Evolutionary conservation across 2,797 vertebrate species (phyloP).

Genomic region (Gadopsis bispinosus): DNA sequence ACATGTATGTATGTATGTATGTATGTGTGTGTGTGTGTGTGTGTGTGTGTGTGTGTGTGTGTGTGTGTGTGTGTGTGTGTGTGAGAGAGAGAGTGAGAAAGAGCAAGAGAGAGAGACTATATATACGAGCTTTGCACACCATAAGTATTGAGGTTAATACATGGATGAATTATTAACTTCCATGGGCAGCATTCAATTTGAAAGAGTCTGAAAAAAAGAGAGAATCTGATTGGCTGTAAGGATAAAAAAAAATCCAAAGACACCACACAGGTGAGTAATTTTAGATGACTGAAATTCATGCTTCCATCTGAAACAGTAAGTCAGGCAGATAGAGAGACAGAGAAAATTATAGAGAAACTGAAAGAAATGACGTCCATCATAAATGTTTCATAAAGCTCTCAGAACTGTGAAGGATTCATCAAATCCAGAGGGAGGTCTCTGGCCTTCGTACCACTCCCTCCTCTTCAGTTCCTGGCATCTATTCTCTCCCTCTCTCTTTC

Average conservation of each 20-base stretch:
- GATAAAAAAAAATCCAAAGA: conserved; percentile 32
- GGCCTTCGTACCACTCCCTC: conserved; percentile 55
- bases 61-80: conserved; percentile 14
- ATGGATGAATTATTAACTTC: conserved; percentile 81
- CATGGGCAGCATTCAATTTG: conserved; percentile 59
- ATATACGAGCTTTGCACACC: conserved; percentile 43
- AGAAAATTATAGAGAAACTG: conserved; percentile 51
- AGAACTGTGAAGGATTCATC: conserved; percentile 73
- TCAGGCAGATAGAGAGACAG: conserved; percentile 29
- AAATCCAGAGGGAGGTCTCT: conserved; percentile 66
- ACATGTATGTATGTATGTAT: conserved; percentile 27
- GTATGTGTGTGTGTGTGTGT: conserved; percentile 7
- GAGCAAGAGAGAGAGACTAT: neutral
- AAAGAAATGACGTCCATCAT: conserved; percentile 68
- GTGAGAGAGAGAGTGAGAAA: neutral
- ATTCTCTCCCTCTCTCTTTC: conserved; percentile 24
- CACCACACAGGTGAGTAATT: conserved; percentile 56
- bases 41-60: conserved; percentile 1
- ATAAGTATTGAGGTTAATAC: conserved; percentile 82
- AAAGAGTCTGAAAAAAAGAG: conserved; percentile 28
- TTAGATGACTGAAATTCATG: conserved; percentile 41
- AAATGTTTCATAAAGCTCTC: conserved; percentile 79
- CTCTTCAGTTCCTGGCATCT: conserved; percentile 39
- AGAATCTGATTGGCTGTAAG: conserved; percentile 39
- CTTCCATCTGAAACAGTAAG: conserved; percentile 33